These are phyloP conservation scores for Choloepus hoffmanni DNA, from an alignment of 2,113 vertebrate genomes.

Conservation along the genomic window DNA sequence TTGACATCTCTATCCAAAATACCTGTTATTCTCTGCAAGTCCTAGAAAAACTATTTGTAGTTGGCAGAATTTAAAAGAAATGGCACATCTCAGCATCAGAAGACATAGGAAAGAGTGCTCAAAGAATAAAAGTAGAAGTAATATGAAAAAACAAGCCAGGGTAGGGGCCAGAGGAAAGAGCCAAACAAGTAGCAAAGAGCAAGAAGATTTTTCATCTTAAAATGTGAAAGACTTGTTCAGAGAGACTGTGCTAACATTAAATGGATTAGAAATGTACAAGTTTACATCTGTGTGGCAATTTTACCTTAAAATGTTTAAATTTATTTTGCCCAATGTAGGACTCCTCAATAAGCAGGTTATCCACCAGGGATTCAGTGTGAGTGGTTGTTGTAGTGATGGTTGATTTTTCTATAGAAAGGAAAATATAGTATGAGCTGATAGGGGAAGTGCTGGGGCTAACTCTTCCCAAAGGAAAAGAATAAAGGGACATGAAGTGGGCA, in stretches of 20 bases:
- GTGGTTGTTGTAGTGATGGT: no score
- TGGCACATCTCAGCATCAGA: not conserved
- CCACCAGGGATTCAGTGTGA: not conserved
- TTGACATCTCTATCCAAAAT: conserved; percentile 54
- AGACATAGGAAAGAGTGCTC: not conserved
- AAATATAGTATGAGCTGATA: not conserved
- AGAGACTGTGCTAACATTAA: not conserved
- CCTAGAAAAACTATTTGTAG: not conserved
- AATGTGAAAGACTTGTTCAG: fast-evolving
- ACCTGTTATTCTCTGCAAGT: conserved; percentile 13
- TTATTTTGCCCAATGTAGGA: not conserved
- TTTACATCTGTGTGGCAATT: not conserved
- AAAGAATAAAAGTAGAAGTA: not conserved
- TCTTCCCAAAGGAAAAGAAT: not conserved
- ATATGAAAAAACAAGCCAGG: not conserved
- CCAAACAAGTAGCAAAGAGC: not conserved
- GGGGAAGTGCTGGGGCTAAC: not conserved
- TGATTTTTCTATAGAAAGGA: not conserved
- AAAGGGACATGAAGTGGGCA: fast-evolving
- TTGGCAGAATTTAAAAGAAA: conserved; percentile 38
- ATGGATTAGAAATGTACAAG: not conserved
- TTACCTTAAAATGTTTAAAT: not conserved
- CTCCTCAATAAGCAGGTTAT: not conserved
- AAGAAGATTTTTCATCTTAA: not conserved
- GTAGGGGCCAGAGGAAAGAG: not conserved